Percentiles rank a stretch among this genome's conserved stretches.
phyloP scores from a whole-genome alignment of 1,140 invertebrate species.

The Trachymyrmex septentrionalis region DNA sequence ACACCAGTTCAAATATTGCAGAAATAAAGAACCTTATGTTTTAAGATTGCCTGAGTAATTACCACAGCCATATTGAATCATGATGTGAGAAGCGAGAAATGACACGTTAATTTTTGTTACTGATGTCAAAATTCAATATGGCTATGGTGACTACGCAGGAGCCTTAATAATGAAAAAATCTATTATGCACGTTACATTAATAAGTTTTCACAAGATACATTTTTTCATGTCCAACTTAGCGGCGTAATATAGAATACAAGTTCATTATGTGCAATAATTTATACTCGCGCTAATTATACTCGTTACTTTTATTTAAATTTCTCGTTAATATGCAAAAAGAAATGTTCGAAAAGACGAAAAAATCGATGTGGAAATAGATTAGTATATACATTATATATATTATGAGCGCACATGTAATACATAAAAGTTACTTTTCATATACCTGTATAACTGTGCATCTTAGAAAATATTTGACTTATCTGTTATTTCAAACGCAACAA shows the following conservation, averaged over 20 bases:
- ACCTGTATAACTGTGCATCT: neutral
- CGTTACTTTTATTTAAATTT: constrained; percentile 3
- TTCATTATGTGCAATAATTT: neutral
- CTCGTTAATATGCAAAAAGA: neutral
- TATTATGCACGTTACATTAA: neutral
- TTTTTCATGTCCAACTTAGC: neutral
- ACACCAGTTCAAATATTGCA: too few relatives aligned
- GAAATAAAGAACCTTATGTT: too few relatives aligned
- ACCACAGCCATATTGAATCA: too few relatives aligned
- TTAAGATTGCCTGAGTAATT: too few relatives aligned
- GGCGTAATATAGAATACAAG: constrained; percentile 9
- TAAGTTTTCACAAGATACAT: neutral
- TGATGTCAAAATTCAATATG: too few relatives aligned
- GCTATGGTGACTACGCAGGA: too few relatives aligned
- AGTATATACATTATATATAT: too few relatives aligned
- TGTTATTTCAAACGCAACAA: neutral
- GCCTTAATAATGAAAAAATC: constrained; percentile 4
- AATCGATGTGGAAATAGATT: neutral
- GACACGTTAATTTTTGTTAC: too few relatives aligned
- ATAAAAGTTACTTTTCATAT: neutral
- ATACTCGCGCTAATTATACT: constrained; percentile 4
- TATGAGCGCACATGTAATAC: neutral
- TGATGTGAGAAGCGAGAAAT: too few relatives aligned
- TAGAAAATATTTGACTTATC: neutral
- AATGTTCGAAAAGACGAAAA: neutral